phyloP scores from a whole-genome alignment of 2,888 invertebrate species.

The Ochropleura leucogaster region DNA sequence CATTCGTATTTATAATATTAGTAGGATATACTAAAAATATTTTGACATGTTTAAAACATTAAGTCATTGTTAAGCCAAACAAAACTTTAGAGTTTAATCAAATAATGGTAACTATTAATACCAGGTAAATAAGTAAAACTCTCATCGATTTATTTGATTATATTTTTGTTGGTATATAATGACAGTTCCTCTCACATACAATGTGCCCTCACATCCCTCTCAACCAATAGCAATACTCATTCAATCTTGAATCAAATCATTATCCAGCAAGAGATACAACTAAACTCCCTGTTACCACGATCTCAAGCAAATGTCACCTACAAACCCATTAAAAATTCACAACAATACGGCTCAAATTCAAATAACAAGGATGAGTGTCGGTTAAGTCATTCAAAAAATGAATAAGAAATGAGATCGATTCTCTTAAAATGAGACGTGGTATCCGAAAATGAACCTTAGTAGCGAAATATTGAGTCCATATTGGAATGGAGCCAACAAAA shows the following conservation, averaged over 20 bases:
- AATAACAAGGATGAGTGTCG: slow-evolving; percentile 52
- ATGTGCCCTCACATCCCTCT: slow-evolving; percentile 61
- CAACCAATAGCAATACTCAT: slow-evolving; percentile 79
- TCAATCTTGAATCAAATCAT: slow-evolving; percentile 82
- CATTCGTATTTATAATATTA: too few species aligned
- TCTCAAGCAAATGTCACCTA: slow-evolving; percentile 66
- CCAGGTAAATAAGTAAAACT: not conserved
- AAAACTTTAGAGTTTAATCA: not conserved
- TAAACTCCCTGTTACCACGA: slow-evolving; percentile 75
- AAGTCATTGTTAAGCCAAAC: not conserved
- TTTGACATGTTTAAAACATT: not conserved
- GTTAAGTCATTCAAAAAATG: slow-evolving; percentile 72
- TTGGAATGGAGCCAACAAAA: slow-evolving; percentile 66
- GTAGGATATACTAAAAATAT: too few species aligned
- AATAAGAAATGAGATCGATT: slow-evolving; percentile 86
- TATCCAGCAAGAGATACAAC: slow-evolving; percentile 81
- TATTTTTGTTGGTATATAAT: slow-evolving; percentile 8
- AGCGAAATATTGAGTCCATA: slow-evolving; percentile 45
- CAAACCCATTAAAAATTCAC: not conserved
- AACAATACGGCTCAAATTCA: slow-evolving; percentile 65
- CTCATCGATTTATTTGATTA: not conserved
- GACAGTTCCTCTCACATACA: slow-evolving; percentile 64
- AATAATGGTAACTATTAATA: not conserved
- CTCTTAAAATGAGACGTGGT: slow-evolving; percentile 78
- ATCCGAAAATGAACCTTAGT: slow-evolving; percentile 64